phyloP scores from a whole-genome alignment of 2,797 vertebrate species.

The Novumbra hubbsi region DNA sequence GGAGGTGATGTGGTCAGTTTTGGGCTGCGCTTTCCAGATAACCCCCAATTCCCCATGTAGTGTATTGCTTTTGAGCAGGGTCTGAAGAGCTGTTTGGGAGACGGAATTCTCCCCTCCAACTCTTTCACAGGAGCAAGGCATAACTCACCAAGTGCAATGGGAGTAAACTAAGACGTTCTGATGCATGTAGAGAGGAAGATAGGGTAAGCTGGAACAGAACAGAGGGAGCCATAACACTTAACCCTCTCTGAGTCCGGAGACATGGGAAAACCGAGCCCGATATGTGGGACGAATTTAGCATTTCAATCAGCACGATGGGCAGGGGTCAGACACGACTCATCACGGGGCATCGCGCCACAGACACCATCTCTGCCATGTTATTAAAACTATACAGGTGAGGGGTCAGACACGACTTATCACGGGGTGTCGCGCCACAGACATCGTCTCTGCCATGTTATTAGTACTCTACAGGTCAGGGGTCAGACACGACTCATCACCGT shows the following conservation, averaged over 20 bases:
- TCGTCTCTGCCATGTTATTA: too few species aligned
- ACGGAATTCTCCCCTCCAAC: neutral
- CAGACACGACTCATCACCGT: too few species aligned
- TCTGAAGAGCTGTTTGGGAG: neutral
- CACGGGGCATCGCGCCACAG: neutral
- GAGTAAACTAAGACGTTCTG: neutral
- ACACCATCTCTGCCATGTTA: neutral
- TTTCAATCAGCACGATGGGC: neutral
- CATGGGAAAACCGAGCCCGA: neutral
- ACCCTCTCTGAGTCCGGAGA: neutral
- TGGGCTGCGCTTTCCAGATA: neutral
- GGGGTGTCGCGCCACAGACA: too few species aligned
- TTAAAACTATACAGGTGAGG: neutral
- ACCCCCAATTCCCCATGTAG: too few species aligned
- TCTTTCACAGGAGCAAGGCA: neutral
- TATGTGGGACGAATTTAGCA: neutral
- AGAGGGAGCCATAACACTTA: conserved; percentile 12
- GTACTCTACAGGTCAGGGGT: too few species aligned
- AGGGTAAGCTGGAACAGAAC: conserved; percentile 3
- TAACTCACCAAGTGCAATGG: conserved; percentile 10
- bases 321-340: neutral
- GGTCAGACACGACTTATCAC: neutral
- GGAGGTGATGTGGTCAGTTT: neutral
- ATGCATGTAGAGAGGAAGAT: neutral
- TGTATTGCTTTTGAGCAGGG: neutral